Evolutionary conservation across 92 coral and sea anemone species (phyloP).

Genomic region (Virgularia gustaviana): DNA sequence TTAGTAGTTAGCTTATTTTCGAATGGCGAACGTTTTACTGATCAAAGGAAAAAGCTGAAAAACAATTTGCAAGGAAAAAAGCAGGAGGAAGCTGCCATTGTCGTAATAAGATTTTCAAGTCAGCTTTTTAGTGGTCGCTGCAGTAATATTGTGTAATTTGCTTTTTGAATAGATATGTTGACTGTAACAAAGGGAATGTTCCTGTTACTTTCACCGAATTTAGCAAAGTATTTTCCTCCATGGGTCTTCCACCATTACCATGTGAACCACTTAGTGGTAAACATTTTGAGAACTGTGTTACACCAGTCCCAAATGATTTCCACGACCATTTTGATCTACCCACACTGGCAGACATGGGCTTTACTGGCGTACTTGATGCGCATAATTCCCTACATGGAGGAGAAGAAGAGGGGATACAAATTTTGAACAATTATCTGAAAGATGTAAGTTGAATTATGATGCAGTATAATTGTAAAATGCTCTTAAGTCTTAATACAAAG

Average conservation of each 20-base stretch:
- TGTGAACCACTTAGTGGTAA: constrained; percentile 57
- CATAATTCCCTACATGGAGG: constrained; percentile 64
- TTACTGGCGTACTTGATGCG: constrained; percentile 40
- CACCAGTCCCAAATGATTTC: constrained; percentile 65
- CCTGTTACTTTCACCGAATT: constrained; percentile 70
- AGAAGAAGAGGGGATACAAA: constrained; percentile 69
- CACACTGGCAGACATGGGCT: constrained; percentile 50
- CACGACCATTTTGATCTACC: constrained; percentile 61
- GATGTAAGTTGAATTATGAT: not conserved
- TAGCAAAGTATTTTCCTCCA: constrained; percentile 41
- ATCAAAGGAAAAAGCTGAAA: not conserved
- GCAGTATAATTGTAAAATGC: too few relatives aligned
- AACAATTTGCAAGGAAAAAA: too few relatives aligned
- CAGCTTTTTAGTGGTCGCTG: too few relatives aligned
- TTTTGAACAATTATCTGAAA: not conserved
- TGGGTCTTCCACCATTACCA: constrained; percentile 61
- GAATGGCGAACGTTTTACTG: too few relatives aligned
- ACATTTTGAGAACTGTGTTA: constrained; percentile 60
- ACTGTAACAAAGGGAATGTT: constrained; percentile 52
- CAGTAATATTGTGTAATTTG: not conserved
- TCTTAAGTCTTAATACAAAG: too few relatives aligned
- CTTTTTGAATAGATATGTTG: constrained; percentile 47
- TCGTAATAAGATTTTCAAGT: too few relatives aligned
- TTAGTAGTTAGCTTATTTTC: too few relatives aligned
- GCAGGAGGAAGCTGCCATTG: too few relatives aligned